Percentiles rank a stretch among this genome's conserved stretches.
These are phyloP conservation scores for Lepidocyrtoides sp. DNA, from an alignment of 2,888 invertebrate genomes.

Conservation along the genomic window DNA sequence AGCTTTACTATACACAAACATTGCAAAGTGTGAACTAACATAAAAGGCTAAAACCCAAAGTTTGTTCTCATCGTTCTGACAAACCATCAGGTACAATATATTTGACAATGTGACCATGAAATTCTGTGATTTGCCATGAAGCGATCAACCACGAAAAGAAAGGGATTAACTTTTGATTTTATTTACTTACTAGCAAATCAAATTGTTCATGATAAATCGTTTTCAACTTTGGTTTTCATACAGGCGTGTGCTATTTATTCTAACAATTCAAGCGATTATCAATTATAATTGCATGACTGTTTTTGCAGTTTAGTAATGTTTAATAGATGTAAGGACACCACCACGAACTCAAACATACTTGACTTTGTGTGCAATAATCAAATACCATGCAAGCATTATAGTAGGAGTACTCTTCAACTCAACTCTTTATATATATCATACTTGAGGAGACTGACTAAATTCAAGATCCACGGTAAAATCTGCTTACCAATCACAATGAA, in stretches of 20 bases:
- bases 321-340: no score
- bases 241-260: conserved; percentile 21
- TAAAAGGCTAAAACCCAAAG: neutral
- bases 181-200: neutral
- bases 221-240: neutral
- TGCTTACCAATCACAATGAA: no score
- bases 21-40: neutral
- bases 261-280: neutral
- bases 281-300: neutral
- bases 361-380: neutral
- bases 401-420: no score
- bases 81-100: conserved; percentile 15
- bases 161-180: conserved; percentile 57
- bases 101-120: conserved; percentile 73
- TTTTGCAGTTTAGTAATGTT: neutral
- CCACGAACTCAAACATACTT: no score
- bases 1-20: neutral
- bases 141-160: conserved; percentile 69
- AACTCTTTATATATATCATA: no score
- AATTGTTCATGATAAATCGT: conserved; percentile 20
- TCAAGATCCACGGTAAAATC: no score
- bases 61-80: conserved; percentile 46
- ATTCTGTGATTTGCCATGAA: conserved; percentile 59
- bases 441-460: no score
- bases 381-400: no score